Evolutionary conservation across 2,888 invertebrate genomes (phyloP), one percentile per base, ranked within the genome.

Genomic region (Marronus borbonicus): DNA sequence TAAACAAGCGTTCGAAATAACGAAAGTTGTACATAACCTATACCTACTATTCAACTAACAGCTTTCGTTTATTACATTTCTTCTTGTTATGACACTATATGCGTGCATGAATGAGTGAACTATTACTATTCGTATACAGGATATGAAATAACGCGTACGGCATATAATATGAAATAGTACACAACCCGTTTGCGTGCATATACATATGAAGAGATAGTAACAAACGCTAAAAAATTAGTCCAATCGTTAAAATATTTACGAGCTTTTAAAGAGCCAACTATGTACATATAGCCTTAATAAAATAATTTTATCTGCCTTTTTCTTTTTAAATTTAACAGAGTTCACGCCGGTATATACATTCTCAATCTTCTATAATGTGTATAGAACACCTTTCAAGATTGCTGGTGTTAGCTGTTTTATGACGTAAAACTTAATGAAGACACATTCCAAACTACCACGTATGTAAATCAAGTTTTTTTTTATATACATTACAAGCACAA

Each of bases 21-120:
- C 52, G 36, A 70, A 74, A 74, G 44, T 44, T 44, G 72, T 60
- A 60, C 72, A 58, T 74, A 74, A 74, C 72, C 72, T 74, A 74
- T 60, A 74, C 72, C 60, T 74, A 74, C 72, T 74, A 74, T 72
- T 72, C 12, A 12, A 62, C 3, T 49, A 24, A 17, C 44, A 68
- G 49, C 50, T 49, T 50, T 68, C 65, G 39, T 39, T 39, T n/a
- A 17, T 36, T 17, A 28, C n/a, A 68, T 68, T 68, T 68, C 68
- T 50, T 50, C 68, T 50, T 50, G 68, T 50, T 68, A 50, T 50
- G 68, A 62, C 24, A 17, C 17, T 58, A 58, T 50, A 50, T 17
- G 3, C 17, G 20, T 58, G 28, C 14, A 62, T 62, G 24, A 24
- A 62, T 28, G 24, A 62, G 62, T 58, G 20, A 20, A 20, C 7